Percentiles rank a stretch among this genome's conserved stretches.
Conservation (phyloP, 2,888 invertebrate genomes). For the Microplitis manilae region DNA sequence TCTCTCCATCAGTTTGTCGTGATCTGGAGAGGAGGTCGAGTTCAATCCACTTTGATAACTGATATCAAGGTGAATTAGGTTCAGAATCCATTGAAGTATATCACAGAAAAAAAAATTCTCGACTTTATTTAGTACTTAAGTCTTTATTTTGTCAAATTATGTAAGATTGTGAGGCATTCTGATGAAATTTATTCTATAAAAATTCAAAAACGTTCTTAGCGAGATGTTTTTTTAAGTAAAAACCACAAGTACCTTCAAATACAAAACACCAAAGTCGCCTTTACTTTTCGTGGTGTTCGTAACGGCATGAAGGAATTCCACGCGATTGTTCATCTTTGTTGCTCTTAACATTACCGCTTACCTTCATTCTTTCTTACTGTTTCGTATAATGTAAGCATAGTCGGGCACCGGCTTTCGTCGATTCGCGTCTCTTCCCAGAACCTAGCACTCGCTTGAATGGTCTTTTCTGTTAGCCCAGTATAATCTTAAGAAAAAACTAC, state of each 20-base stretch:
- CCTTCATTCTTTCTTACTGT: constrained; percentile 30
- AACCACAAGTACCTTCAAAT: not conserved
- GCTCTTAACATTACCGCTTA: constrained; percentile 24
- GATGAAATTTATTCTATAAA: no score
- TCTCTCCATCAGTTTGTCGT: no score
- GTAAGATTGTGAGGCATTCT: no score
- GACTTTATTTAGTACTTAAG: no score
- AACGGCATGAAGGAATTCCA: constrained; percentile 53
- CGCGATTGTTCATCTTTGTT: constrained; percentile 33
- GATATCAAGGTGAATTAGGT: no score
- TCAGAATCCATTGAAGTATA: no score
- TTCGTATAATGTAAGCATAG: constrained; percentile 27
- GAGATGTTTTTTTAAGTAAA: not conserved
- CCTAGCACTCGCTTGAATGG: constrained; percentile 46
- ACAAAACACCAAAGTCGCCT: not conserved
- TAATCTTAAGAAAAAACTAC: constrained; percentile 1
- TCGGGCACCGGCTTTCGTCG: constrained; percentile 45
- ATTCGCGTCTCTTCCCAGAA: constrained; percentile 47
- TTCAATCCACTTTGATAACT: no score
- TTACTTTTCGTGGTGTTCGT: constrained; percentile 30
- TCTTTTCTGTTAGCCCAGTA: constrained; percentile 44
- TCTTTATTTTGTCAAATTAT: no score
- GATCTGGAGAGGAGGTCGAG: no score
- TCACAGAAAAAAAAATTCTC: no score
- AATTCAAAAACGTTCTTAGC: no score